These are phyloP conservation scores for Poecilobothrus nobilitatus DNA, from an alignment of 2,888 invertebrate species.

Conservation along the genomic window DNA sequence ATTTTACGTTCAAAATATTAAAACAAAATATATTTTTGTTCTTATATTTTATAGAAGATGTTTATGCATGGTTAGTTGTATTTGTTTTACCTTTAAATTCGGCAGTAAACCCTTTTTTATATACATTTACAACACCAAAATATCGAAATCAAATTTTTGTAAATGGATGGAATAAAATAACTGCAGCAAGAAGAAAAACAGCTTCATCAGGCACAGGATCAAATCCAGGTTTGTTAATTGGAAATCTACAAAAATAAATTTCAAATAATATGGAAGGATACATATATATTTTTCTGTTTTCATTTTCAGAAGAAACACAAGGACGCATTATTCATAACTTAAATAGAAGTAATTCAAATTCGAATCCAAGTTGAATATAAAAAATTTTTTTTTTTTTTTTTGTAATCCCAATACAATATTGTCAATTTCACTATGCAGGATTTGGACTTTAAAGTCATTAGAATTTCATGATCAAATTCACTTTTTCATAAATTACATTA, in stretches of 20 bases:
- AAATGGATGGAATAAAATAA: conserved; percentile 42
- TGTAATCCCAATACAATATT: too few relatives aligned
- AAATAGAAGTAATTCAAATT: background rate
- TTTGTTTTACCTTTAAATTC: conserved; percentile 59
- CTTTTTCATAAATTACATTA: too few relatives aligned
- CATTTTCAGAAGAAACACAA: background rate
- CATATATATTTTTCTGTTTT: background rate
- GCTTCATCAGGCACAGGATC: conserved; percentile 37
- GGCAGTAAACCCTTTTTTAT: conserved; percentile 57
- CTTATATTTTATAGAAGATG: conserved; percentile 44
- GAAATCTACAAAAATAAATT: too few relatives aligned
- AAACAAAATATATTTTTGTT: conserved; percentile 4
- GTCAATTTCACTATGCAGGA: too few relatives aligned
- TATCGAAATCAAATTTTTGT: conserved; percentile 49
- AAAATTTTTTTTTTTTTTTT: too few relatives aligned
- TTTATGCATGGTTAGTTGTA: conserved; percentile 58
- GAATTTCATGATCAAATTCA: too few relatives aligned
- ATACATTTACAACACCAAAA: conserved; percentile 60
- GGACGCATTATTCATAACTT: background rate
- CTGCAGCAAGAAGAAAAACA: conserved; percentile 36
- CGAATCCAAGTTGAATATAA: background rate
- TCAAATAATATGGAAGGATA: background rate
- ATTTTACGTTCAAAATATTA: background rate
- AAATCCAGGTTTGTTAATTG: conserved; percentile 29
- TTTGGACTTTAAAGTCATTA: too few relatives aligned